Percentiles rank a stretch among this genome's conserved stretches.
Conservation (phyloP, 2,888 invertebrate species). For the Dermolepida albohirtum region DNA sequence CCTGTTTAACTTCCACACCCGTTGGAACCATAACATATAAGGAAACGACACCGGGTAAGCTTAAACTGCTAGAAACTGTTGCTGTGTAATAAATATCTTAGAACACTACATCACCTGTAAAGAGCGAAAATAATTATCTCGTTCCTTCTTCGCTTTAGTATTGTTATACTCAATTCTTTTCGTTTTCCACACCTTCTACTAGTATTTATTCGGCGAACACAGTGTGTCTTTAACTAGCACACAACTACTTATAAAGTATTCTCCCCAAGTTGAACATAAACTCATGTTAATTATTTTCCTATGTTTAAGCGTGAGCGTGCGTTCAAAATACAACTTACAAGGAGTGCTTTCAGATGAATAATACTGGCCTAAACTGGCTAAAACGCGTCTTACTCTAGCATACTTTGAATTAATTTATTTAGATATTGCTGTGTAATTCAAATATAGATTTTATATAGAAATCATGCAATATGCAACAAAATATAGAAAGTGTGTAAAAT, state of each 20-base stretch:
- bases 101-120: conserved; percentile 13
- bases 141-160: conserved; percentile 8
- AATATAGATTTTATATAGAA: too few relatives aligned
- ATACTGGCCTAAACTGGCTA: not conserved
- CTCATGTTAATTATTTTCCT: conserved; percentile 24
- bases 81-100: conserved; percentile 24
- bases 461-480: too few relatives aligned
- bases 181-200: conserved; percentile 5
- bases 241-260: conserved; percentile 11
- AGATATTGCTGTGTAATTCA: too few relatives aligned
- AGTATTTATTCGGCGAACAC: conserved; percentile 4
- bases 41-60: conserved; percentile 2
- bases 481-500: too few relatives aligned
- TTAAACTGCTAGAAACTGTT: conserved; percentile 7
- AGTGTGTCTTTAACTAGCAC: conserved; percentile 17
- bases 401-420: not conserved
- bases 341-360: too few relatives aligned
- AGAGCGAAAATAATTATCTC: conserved; percentile 9
- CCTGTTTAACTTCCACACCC: conserved; percentile 10
- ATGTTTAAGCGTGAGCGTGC: not conserved
- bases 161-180: conserved; percentile 22
- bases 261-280: conserved; percentile 26
- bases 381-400: not conserved
- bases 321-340: not conserved
- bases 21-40: conserved; percentile 3